Conservation (phyloP, 2,113 vertebrate genomes). For the Meleagris gallopavo region DNA sequence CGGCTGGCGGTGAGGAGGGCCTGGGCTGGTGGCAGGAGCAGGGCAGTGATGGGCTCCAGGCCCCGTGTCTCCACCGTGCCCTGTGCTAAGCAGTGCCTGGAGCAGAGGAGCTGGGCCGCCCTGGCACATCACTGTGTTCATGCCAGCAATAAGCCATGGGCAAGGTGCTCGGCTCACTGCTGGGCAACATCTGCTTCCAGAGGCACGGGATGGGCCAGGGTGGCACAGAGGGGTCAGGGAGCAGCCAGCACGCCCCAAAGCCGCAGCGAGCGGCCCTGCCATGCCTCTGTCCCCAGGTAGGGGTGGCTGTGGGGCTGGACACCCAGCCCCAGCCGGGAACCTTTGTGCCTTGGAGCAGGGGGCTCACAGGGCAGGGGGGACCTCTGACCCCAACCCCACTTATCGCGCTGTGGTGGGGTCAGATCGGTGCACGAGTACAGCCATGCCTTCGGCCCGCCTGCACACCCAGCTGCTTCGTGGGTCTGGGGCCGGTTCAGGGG, state of each 20-base stretch:
- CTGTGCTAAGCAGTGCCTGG: background rate
- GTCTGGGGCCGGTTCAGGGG: background rate
- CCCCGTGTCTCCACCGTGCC: background rate
- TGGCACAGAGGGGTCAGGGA: background rate
- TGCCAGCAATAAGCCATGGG: slow-evolving; percentile 60
- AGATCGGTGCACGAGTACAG: background rate
- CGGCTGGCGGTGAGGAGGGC: background rate
- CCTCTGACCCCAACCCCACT: background rate
- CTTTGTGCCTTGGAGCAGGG: slow-evolving; percentile 66
- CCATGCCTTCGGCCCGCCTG: accelerated
- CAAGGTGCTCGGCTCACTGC: background rate
- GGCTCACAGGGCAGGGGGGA: background rate
- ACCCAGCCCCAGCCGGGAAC: background rate
- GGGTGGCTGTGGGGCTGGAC: background rate
- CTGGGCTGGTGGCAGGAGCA: background rate
- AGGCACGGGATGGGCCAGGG: background rate
- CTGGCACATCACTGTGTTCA: slow-evolving; percentile 59
- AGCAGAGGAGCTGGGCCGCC: background rate
- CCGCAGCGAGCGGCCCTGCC: background rate
- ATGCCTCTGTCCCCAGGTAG: background rate
- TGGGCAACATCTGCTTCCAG: background rate
- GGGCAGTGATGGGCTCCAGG: background rate
- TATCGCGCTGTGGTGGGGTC: accelerated
- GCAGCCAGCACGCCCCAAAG: background rate
- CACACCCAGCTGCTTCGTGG: background rate